Base-by-base conservation (phyloP, 2,113 vertebrate genomes). In the Lucifuga dentata region DNA sequence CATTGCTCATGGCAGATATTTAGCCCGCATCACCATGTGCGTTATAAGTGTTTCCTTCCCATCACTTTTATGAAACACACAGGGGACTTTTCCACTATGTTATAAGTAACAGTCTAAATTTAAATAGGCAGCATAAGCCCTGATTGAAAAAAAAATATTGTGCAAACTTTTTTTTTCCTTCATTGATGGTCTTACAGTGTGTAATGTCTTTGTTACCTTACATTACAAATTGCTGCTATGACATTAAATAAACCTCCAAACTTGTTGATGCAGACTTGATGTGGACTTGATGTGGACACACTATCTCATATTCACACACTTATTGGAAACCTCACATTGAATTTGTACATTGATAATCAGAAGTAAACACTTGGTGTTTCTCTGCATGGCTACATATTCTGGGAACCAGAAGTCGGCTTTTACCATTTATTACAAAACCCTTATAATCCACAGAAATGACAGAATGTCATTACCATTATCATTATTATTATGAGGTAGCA, bases 141-240 rank as follows among this genome's bases (percentile, higher is more conserved):
- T 86, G 81, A 77, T 68, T 76, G 76, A 80, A 71, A 63, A 76
- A 76, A 79, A 48, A 62, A 81, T 71, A 78, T 79, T 81, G 83
- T 88, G 82, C 83, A 88, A 80, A 85, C 64, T 67, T 75, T 84
- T 76, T 84, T 76, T 89, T 87, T 81, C 63, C 60, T 84, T 85
- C 78, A 85, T 78, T 76, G 76, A 79, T 83, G 82, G 82, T 89
- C 83, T 85, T 80, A 79, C 57, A 78, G 78, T 88, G 79, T 90
- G 80, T 88, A 81, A 29, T 87, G 81, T 86, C 70, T 88, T 88
- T 89, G 83, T 89, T 89, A 86, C 78, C 80, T 85, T 80, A 86
- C 83, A 84, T 88, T 85, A 80, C 66, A 85, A 88, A 78, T 75
- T 89, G 90, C 90, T 91, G 90, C 90, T 90, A 91, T 86, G 86